Percentiles rank a stretch among this genome's conserved stretches.
Evolutionary conservation across 2,797 vertebrate genomes (phyloP).

Genomic region (Chanos chanos): DNA sequence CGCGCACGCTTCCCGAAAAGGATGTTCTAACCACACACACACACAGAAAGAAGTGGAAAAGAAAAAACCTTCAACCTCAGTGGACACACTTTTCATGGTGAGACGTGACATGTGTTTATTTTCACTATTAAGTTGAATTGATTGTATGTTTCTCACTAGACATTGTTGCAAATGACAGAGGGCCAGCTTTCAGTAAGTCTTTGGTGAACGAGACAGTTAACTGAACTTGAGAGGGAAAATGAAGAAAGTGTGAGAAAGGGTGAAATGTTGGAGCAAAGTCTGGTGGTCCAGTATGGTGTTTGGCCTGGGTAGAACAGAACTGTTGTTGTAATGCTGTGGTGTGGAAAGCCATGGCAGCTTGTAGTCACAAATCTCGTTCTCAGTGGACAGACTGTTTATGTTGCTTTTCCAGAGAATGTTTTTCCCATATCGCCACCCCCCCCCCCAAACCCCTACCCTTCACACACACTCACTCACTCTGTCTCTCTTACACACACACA

Average conservation of each 20-base stretch:
- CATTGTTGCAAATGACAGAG: no score
- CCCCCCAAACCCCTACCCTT: no score
- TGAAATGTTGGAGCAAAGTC: neutral
- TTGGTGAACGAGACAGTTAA: no score
- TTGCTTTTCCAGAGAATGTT: slow-evolving; percentile 34
- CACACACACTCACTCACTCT: slow-evolving; percentile 9
- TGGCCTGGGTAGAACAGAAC: slow-evolving; percentile 4
- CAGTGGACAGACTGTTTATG: slow-evolving; percentile 39
- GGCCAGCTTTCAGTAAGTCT: no score
- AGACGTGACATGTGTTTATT: slow-evolving; percentile 41
- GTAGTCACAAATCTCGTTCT: slow-evolving; percentile 19
- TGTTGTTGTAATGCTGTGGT: neutral
- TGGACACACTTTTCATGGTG: slow-evolving; percentile 54
- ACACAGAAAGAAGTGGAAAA: slow-evolving; percentile 25
- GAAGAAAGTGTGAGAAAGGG: neutral
- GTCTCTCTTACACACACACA: slow-evolving; percentile 5
- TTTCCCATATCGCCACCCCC: slow-evolving; percentile 11
- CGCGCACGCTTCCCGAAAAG: slow-evolving; percentile 12
- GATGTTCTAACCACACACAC: slow-evolving; percentile 47
- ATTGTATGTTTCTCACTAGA: neutral
- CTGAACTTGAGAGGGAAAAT: no score
- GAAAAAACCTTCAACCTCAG: slow-evolving; percentile 33
- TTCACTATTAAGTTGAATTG: neutral
- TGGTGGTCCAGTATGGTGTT: neutral
- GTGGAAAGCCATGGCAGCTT: slow-evolving; percentile 5